Evolutionary conservation across 2,888 invertebrate species (phyloP).

Genomic region (Morpho deidamia): DNA sequence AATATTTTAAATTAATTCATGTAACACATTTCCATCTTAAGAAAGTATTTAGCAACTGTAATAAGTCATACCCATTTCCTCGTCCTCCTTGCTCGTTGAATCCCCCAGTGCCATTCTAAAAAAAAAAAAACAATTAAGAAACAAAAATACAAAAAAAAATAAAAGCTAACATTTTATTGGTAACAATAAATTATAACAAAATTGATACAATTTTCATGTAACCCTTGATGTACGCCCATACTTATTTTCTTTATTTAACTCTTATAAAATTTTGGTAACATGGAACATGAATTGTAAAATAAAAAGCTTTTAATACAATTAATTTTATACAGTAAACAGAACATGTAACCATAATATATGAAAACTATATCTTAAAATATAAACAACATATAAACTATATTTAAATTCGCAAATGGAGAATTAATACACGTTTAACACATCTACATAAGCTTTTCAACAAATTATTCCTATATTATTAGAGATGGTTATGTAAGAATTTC

Average conservation of each 20-base stretch:
- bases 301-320: too few relatives aligned
- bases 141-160: conserved; percentile 43
- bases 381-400: conserved; percentile 13
- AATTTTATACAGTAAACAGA: too few relatives aligned
- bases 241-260: too few relatives aligned
- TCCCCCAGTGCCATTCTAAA: conserved; percentile 91
- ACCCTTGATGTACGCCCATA: too few relatives aligned
- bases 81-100: conserved; percentile 88
- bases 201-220: conserved; percentile 33
- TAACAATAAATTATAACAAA: conserved; percentile 31
- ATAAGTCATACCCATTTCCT: conserved; percentile 85
- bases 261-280: too few relatives aligned
- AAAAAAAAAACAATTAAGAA: conserved; percentile 75
- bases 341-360: conserved; percentile 5
- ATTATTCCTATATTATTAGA: conserved; percentile 13
- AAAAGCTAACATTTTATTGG: conserved; percentile 53
- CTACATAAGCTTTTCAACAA: conserved; percentile 14
- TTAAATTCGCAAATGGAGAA: conserved; percentile 39
- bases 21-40: too few relatives aligned
- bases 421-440: conserved; percentile 28
- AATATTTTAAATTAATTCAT: conserved; percentile 3
- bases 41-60: neutral
- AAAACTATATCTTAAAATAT: conserved; percentile 20
- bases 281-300: too few relatives aligned
- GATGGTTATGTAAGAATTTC: conserved; percentile 6